A percentile compares a stretch with the other conserved stretches of the same genome.
phyloP scores from a whole-genome alignment of 2,797 vertebrate species.

The Falco columbarius region DNA sequence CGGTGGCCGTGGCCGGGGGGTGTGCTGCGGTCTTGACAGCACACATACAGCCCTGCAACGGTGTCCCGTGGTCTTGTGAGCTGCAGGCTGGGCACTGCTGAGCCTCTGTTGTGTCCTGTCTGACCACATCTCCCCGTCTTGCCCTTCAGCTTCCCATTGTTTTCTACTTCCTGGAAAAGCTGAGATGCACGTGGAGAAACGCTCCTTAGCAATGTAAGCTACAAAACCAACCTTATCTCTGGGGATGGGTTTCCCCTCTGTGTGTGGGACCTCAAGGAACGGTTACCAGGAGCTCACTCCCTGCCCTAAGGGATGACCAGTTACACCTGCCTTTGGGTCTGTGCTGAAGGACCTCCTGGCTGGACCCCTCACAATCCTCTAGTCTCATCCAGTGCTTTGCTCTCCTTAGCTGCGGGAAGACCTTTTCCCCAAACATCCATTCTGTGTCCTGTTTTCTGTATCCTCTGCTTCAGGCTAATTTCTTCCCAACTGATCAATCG shows the following conservation, averaged over 20 bases:
- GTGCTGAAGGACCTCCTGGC: background rate
- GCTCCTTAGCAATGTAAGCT: background rate
- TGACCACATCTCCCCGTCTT: background rate
- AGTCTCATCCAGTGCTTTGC: background rate
- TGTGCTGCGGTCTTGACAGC: too few relatives aligned
- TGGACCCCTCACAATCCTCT: background rate
- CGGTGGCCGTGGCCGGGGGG: background rate
- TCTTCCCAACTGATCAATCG: background rate
- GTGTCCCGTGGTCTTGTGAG: accelerated
- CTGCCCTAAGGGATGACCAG: background rate
- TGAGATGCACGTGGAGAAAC: background rate
- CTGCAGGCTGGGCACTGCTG: background rate
- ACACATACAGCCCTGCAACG: too few relatives aligned
- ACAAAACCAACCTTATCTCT: background rate
- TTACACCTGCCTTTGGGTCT: background rate
- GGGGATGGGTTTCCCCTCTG: background rate
- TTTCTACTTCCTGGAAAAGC: background rate
- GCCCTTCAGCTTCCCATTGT: background rate
- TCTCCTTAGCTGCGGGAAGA: background rate
- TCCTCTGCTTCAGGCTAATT: background rate
- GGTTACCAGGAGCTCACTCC: background rate
- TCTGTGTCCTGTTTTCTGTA: background rate
- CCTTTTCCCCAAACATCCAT: background rate
- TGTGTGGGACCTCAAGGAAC: background rate
- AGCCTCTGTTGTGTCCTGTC: background rate